Conservation (phyloP, 23 tunicate genomes). For the Diplosoma virens region DNA sequence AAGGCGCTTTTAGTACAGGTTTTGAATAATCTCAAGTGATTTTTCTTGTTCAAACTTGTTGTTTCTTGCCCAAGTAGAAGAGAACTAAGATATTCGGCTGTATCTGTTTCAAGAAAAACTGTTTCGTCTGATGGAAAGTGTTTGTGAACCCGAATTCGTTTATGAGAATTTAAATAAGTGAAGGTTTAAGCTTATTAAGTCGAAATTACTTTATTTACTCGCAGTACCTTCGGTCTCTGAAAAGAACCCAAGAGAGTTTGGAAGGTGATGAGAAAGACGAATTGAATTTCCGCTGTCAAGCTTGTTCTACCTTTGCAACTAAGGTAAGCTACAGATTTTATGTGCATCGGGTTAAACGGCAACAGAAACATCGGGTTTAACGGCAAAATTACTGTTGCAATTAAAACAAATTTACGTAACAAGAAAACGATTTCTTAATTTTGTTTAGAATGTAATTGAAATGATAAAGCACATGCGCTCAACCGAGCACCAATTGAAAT, state of each 20-base stretch:
- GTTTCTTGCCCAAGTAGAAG: no score
- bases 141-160: no score
- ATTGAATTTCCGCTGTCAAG: conserved; percentile 12
- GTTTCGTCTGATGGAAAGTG: no score
- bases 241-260: neutral
- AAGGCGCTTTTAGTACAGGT: no score
- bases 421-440: neutral
- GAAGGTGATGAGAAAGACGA: neutral
- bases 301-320: conserved; percentile 29
- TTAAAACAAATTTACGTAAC: no score
- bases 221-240: conserved; percentile 23
- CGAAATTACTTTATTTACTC: neutral
- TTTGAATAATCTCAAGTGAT: no score
- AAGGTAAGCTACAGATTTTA: conserved; percentile 13
- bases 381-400: neutral
- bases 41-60: no score
- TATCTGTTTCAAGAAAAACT: no score
- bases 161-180: no score
- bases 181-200: neutral
- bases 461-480: conserved; percentile 89
- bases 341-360: neutral
- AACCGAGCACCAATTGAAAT: conserved; percentile 50
- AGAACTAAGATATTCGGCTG: no score
- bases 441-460: conserved; percentile 58
- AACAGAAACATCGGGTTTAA: neutral